Base-by-base conservation (phyloP, 2,797 vertebrate genomes). In the Mionectes olivaceus region DNA sequence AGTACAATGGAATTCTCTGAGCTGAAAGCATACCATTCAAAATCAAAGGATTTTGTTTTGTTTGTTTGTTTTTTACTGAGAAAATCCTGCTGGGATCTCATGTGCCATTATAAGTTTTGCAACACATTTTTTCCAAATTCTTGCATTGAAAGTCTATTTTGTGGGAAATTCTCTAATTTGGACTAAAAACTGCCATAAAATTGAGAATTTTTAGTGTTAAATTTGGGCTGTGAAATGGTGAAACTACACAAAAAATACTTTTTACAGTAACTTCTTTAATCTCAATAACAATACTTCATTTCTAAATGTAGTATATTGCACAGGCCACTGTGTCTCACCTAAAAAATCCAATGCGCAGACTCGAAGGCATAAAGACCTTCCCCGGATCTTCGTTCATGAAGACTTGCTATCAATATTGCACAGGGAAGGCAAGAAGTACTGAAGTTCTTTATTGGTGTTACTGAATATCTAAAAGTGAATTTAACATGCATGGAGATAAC, bases 401-500 rank as follows among this genome's bases (percentile, higher is more conserved):
- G 35, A 35, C 35, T 35, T 7, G 35, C 35, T 9, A 35, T 35
- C 35, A 35, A 35, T 35, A 35, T 35, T 77, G 73, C 16, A 19
- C 11, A 21, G 11, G 18, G 22, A 87, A 70, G 19, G 6, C 14
- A 5, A 61, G 13, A 33, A 60, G 5, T 75, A 84, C n/a, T 78
- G 23, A 43, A 63, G 64, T 56, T 68, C 23, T 43, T 39, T 43
- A 43, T 15, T 57, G 23, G 32, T 35, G 3, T 39, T 13, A 39
- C 13, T 41, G 10, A 50, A 23, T 67, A 27, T 43, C 2, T 80
- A 46, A 56, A 83, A 27, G 13, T 37, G 57, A 57, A 19, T 64
- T 11, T 41, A 74, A n/a, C 23, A 30, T 3, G 0, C 13, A 37
- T 9, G 7, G 14, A 4, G 3, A 21, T 75, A 71, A 19, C 0